These are phyloP conservation scores for Malacosoma neustria DNA, from an alignment of 2,888 invertebrate species.

Conservation along the genomic window DNA sequence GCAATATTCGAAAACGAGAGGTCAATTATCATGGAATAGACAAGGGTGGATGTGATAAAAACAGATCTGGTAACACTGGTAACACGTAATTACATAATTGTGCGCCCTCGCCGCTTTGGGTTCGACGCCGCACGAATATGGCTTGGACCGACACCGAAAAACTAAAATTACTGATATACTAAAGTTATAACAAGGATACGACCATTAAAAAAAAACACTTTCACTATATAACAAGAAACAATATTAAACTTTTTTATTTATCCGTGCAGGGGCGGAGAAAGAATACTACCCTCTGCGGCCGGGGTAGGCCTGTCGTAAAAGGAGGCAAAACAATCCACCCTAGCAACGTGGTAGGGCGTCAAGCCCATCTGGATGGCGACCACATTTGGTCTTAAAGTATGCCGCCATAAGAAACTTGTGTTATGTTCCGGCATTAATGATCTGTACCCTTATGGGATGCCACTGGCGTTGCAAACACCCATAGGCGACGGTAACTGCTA, in stretches of 20 bases:
- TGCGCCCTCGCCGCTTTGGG: constrained; percentile 54
- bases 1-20: constrained; percentile 49
- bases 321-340: too few relatives aligned
- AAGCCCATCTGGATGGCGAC: too few relatives aligned
- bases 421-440: too few relatives aligned
- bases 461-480: too few relatives aligned
- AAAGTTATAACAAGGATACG: constrained; percentile 22
- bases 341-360: too few relatives aligned
- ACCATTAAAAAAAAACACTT: constrained; percentile 3
- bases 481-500: too few relatives aligned
- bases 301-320: too few relatives aligned
- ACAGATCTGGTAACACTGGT: constrained; percentile 73
- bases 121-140: constrained; percentile 68
- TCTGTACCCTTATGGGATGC: too few relatives aligned
- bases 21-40: constrained; percentile 68
- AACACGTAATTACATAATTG: constrained; percentile 75
- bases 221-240: neutral
- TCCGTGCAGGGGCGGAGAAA: too few relatives aligned
- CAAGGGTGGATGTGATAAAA: constrained; percentile 75
- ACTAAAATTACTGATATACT: constrained; percentile 36
- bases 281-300: too few relatives aligned
- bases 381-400: too few relatives aligned
- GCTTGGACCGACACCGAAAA: constrained; percentile 54
- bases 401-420: too few relatives aligned
- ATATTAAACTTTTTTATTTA: constrained; percentile 4